These are phyloP conservation scores for Perdita meconis DNA, from an alignment of 2,888 invertebrate species.

Conservation along the genomic window DNA sequence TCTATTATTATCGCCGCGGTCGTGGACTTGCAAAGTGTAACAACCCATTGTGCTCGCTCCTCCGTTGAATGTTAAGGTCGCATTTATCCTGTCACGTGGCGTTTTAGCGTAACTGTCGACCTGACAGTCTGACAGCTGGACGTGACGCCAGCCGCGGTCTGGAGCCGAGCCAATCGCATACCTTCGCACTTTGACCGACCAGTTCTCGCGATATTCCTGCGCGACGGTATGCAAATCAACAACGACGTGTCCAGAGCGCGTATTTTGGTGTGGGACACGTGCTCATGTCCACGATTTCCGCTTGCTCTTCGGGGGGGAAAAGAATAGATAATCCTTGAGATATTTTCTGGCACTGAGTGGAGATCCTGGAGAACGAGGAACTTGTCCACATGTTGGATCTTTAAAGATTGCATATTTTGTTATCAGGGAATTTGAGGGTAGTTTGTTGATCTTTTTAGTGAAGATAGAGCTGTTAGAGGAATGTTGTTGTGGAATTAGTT, in stretches of 20 bases:
- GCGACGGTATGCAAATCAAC: constrained; percentile 41
- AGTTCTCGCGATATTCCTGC: constrained; percentile 49
- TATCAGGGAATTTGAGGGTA: no score
- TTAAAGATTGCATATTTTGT: no score
- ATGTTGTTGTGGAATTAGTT: no score
- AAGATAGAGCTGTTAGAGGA: no score
- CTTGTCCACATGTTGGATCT: no score
- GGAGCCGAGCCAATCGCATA: constrained; percentile 60
- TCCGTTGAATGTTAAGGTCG: constrained; percentile 46
- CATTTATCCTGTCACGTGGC: constrained; percentile 64
- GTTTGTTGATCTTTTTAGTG: no score
- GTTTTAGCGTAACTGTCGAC: constrained; percentile 60
- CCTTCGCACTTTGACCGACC: constrained; percentile 57
- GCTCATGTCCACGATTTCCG: no score
- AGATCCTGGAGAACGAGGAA: no score
- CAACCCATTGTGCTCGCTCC: constrained; percentile 47
- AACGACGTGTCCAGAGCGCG: constrained; percentile 22
- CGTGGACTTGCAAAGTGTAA: constrained; percentile 45
- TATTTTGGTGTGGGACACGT: constrained; percentile 30
- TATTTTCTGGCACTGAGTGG: no score
- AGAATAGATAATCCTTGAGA: neutral
- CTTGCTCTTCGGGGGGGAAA: neutral
- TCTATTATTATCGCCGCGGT: constrained; percentile 41
- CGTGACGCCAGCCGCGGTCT: constrained; percentile 47
- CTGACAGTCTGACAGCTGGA: constrained; percentile 58